Evolutionary conservation across 2,888 invertebrate species (phyloP), one percentile per base, ranked within the genome.

Genomic region (Sylvicola fuscatus): DNA sequence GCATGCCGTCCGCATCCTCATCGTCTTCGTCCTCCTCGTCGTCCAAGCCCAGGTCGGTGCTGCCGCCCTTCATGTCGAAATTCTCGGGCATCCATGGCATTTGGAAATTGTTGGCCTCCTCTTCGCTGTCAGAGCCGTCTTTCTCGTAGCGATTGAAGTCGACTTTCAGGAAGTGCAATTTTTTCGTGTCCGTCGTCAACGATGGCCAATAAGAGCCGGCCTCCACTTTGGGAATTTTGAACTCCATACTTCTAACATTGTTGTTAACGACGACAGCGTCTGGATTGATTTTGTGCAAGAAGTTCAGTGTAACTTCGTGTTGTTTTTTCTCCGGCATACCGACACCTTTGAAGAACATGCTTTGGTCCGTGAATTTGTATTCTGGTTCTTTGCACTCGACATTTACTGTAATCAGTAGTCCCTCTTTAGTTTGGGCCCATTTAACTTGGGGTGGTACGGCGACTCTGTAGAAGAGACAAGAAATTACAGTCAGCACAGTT

Each of bases 111-210:
- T n/a, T 21, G 21, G 21, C 4, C 29, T 29, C 70, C 45, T 86
- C 89, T 46, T 81, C 81, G 8, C 79, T 86, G 37, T 82, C 86
- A 41, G 93, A 93, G 50, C 87, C 87, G 60, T 97, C 95, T 62
- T 95, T 95, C 61, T 75, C 77, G 95, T 93, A 97, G 63, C 92
- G 92, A 55, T 87, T 84, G 57, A 97, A 98, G 56, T 97, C 95
- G 48, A 92, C 80, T 66, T 93, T 95, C 47, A 97, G 67, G 78
- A 92, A 95, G 56, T 92, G 92, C 47, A 78, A 76, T 63, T 93
- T 93, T 58, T 76, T 77, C 50, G 76, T 80, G 48, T 83, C 83
- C 54, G 80, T 82, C 38, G 86, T 80, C 46, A 93, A 63, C 44
- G 79, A 66, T 36, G 87, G 78, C 93, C 93, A 95, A 56, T 74